Evolutionary conservation across 2,888 invertebrate genomes (phyloP).

Genomic region (Hirtodrosophila trivittata): DNA sequence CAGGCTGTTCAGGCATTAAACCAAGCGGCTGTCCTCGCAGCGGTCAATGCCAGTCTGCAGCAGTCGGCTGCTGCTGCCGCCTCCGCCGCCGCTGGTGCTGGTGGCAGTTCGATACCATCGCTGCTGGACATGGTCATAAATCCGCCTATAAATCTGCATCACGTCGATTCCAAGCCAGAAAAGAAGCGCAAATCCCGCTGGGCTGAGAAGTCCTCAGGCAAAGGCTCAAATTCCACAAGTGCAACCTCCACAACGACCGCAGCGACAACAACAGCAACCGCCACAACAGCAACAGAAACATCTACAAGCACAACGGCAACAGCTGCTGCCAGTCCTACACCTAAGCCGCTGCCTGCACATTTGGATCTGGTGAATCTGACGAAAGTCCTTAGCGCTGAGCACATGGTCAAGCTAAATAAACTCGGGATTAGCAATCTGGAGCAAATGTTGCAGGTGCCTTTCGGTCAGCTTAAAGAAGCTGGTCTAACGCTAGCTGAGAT

Average conservation of each 20-base stretch:
- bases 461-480: slow-evolving; percentile 86
- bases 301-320: slow-evolving; percentile 4
- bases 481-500: slow-evolving; percentile 87
- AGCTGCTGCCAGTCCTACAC: background rate
- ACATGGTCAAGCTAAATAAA: slow-evolving; percentile 86
- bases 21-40: slow-evolving; percentile 36
- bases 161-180: slow-evolving; percentile 51
- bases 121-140: slow-evolving; percentile 83
- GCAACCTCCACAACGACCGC: slow-evolving; percentile 1
- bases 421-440: slow-evolving; percentile 87
- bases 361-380: slow-evolving; percentile 86
- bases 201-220: slow-evolving; percentile 68
- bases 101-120: slow-evolving; percentile 72
- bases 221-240: slow-evolving; percentile 1
- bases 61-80: background rate
- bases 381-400: slow-evolving; percentile 85
- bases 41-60: slow-evolving; percentile 29
- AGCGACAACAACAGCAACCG: background rate
- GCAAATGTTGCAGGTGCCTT: slow-evolving; percentile 86
- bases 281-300: background rate
- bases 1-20: slow-evolving; percentile 28
- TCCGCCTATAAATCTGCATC: slow-evolving; percentile 65
- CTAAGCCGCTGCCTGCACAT: slow-evolving; percentile 81
- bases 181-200: slow-evolving; percentile 83
- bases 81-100: too few relatives aligned